These are phyloP conservation scores for Echinops telfairi DNA, from an alignment of 2,113 vertebrate genomes.

Conservation along the genomic window DNA sequence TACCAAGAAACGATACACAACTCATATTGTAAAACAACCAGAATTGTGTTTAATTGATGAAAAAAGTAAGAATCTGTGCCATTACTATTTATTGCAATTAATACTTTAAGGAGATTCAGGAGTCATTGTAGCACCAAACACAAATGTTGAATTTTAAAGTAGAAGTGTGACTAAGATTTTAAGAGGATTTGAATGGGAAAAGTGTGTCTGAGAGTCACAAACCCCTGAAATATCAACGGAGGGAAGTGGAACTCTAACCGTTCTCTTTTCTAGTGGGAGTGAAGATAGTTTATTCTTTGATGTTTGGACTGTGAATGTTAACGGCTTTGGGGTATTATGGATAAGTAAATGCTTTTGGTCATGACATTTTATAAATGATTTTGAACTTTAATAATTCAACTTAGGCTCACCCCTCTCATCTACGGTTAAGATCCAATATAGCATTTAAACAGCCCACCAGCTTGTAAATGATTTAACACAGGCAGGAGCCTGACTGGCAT, in stretches of 20 bases:
- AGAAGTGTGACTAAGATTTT: constrained; percentile 58
- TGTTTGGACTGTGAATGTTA: constrained; percentile 65
- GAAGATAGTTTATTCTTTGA: constrained; percentile 69
- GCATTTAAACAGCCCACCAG: background rate
- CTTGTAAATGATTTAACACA: background rate
- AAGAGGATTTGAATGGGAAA: constrained; percentile 64
- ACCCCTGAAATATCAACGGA: constrained; percentile 49
- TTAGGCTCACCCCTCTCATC: constrained; percentile 22
- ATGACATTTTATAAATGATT: constrained; percentile 76
- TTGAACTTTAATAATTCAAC: constrained; percentile 69
- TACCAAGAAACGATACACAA: background rate
- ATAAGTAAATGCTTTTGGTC: constrained; percentile 67
- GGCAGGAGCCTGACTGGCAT: background rate
- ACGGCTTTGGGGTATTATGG: constrained; percentile 52
- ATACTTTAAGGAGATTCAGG: background rate
- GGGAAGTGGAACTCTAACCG: background rate
- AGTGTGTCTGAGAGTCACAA: constrained; percentile 34
- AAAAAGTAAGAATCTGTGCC: background rate
- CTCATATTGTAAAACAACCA: background rate
- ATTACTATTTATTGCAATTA: constrained; percentile 36
- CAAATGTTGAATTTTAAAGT: constrained; percentile 22
- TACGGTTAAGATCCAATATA: constrained; percentile 26
- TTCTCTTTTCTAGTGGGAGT: constrained; percentile 38
- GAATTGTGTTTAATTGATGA: background rate
- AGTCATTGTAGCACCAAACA: background rate